Evolutionary conservation across 2,888 invertebrate genomes (phyloP), one percentile per base, ranked within the genome.

Genomic region (Oscheius sp.): DNA sequence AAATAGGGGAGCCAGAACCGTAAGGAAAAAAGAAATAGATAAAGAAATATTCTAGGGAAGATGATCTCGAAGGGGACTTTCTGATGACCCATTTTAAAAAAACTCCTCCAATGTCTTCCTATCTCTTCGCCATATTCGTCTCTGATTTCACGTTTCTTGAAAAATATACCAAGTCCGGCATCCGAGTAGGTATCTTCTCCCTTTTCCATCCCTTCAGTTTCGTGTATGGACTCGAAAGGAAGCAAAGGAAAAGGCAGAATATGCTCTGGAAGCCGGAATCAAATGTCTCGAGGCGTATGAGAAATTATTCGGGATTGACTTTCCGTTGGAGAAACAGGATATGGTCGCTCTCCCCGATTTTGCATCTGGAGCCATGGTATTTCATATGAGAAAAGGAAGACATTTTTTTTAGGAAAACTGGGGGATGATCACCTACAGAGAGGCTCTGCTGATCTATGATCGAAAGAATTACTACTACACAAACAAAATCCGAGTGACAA

Each of bases 301-400:
- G 61, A 88, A 91, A 17, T 93, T 94, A 85, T 96, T 94, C 87
- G 89, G 90, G 75, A 91, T 93, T 64, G 88, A 91, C n/a, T 96
- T 94, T 87, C 94, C 94, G 0, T 88, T 95, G 47, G 93, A 93
- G 5, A 96, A 96, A 89, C 88, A 94, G 85, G 93, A 93, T 87
- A 89, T 92, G 86, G 90, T 93, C n/a, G 94, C 94, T 0, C 88
- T 95, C 67, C 94, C 94, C 0, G 94, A 94, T 86, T 94, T 94
- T 91, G 66, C 90, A 0, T 91, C 91, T 6, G 95, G 95, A 0
- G 96, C 96, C 0, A 96, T 95, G 91, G n/a, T n/a, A n/a, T n/a
- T n/a, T n/a, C n/a, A n/a, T n/a, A n/a, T n/a, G n/a, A n/a, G n/a
- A n/a, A n/a, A n/a, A n/a, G n/a, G n/a, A n/a, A n/a, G n/a, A n/a